Evolutionary conservation across 1,140 invertebrate genomes (phyloP).

Genomic region (Caenorhabditis brenneri): DNA sequence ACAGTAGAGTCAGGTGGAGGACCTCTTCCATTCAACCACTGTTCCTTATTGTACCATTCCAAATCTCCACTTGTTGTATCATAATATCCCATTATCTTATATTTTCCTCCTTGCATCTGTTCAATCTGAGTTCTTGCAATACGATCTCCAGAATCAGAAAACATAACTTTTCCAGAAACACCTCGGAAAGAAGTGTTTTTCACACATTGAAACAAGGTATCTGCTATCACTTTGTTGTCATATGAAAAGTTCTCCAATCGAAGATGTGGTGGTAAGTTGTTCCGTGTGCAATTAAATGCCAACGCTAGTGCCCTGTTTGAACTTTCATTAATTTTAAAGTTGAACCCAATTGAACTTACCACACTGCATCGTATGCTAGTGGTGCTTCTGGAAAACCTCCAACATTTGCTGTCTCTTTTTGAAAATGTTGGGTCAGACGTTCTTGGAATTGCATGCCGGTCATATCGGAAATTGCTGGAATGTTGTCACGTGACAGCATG

Average conservation of each 20-base stretch:
- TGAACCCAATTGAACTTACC: constrained; percentile 74
- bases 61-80: constrained; percentile 92
- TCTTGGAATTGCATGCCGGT: constrained; percentile 66
- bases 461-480: constrained; percentile 64
- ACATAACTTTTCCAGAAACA: constrained; percentile 78
- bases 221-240: constrained; percentile 88
- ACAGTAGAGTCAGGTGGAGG: constrained; percentile 70
- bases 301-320: constrained; percentile 66
- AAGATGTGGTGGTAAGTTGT: constrained; percentile 77
- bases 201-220: constrained; percentile 94
- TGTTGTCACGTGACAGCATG: constrained; percentile 78
- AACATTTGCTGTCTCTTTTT: constrained; percentile 69
- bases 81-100: constrained; percentile 92
- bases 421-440: constrained; percentile 59
- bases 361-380: constrained; percentile 96
- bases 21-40: constrained; percentile 80
- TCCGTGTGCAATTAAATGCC: constrained; percentile 87
- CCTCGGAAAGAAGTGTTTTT: constrained; percentile 96
- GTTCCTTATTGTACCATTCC: constrained; percentile 86
- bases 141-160: constrained; percentile 87
- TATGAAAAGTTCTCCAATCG: constrained; percentile 93
- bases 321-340: background rate
- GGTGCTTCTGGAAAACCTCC: constrained; percentile 94
- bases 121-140: constrained; percentile 98
- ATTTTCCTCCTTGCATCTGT: constrained; percentile 80